A percentile compares a stretch with the other conserved stretches of the same genome.
Conservation (phyloP, 2,888 invertebrate genomes). For the Arrhopalites spinosus region DNA sequence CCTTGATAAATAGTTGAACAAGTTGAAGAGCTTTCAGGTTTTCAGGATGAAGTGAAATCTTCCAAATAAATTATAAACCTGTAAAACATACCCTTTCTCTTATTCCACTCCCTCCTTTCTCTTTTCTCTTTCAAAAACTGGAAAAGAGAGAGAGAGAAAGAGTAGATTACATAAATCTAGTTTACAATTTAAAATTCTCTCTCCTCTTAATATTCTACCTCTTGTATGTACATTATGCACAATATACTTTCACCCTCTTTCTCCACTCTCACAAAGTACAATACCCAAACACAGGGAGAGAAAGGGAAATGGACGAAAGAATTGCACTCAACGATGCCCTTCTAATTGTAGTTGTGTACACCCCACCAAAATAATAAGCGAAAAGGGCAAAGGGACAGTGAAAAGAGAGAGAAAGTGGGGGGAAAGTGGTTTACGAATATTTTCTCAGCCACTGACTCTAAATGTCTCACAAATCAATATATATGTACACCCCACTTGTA, state of each 20-base stretch:
- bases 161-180: background rate
- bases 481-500: too few species aligned
- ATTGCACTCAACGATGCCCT: too few species aligned
- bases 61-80: too few species aligned
- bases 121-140: background rate
- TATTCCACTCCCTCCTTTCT: background rate
- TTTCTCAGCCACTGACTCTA: constrained; percentile 28
- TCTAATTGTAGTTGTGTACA: too few species aligned
- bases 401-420: background rate
- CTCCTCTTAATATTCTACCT: background rate
- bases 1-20: too few species aligned
- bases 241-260: background rate
- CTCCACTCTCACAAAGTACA: background rate
- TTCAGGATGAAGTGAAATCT: too few species aligned
- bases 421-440: constrained; percentile 26
- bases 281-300: background rate
- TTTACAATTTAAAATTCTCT: background rate
- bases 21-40: too few species aligned
- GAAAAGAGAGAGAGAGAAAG: background rate
- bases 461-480: constrained; percentile 32
- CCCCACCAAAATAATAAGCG: too few species aligned
- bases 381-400: background rate
- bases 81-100: too few species aligned
- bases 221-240: background rate
- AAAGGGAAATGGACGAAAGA: too few species aligned